Evolutionary conservation across 2,888 invertebrate genomes (phyloP), one percentile per base, ranked within the genome.

Genomic region (Thyatira batis): DNA sequence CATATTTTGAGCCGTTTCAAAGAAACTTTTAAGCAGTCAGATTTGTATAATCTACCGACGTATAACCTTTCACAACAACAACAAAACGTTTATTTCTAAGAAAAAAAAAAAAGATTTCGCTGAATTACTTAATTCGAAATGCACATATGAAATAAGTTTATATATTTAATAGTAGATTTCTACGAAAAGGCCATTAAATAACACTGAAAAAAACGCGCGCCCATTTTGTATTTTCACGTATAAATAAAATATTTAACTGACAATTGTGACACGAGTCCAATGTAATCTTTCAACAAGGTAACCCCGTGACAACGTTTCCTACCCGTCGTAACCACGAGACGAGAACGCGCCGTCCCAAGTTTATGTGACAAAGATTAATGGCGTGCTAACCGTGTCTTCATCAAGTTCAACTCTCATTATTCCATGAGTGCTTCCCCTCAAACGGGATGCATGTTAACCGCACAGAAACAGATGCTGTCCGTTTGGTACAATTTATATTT

Each of bases 351-450:
- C 62, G 65, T 63, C 13, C 61, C 57, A 59, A 59, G 60, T 60
- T 69, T 62, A 65, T 60, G 61, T 73, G 73, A 73, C 73, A 67
- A 67, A 62, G 84, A 85, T 80, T 70, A 71, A 86, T 79, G 80
- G 58, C 59, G 70, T 69, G 75, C 75, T 86, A 85, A 85, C 79
- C 75, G 75, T 76, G 80, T 81, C 84, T 84, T 82, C 80, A 80
- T 82, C 81, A 76, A 78, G 76, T 79, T 84, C 81, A 71, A 67
- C 69, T 82, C 82, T 80, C 78, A 84, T 87, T 87, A 84, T 79
- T 65, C 69, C 48, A 53, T 57, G 66, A 64, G 57, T 55, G 65
- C 57, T 65, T 62, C 50, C 54, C 65, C 61, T 69, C 68, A 71
- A 71, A 60, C 63, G 62, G 62, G 57, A 62, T 69, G 71, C 67